Percentiles rank a stretch among this genome's conserved stretches.
Conservation (phyloP, 1,140 invertebrate genomes). For the Papilio dardanus region DNA sequence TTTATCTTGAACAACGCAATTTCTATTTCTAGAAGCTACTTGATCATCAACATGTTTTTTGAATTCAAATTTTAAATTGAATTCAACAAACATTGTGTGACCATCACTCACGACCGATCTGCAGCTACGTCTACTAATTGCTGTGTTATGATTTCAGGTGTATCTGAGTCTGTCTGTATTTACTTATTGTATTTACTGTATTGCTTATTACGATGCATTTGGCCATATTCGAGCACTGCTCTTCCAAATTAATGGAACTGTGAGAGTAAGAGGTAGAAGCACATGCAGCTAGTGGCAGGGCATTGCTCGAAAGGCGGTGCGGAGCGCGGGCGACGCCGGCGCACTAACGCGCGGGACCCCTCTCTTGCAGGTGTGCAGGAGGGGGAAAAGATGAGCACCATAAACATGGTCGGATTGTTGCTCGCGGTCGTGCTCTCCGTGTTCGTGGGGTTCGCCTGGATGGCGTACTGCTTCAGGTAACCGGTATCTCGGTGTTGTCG, state of each 20-base stretch:
- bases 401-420: slow-evolving; percentile 95
- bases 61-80: not conserved
- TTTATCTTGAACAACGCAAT: not conserved
- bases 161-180: slow-evolving; percentile 58
- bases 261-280: not conserved
- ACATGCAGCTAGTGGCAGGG: slow-evolving; percentile 37
- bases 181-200: slow-evolving; percentile 57
- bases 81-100: not conserved
- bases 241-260: slow-evolving; percentile 52
- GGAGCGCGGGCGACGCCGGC: slow-evolving; percentile 69
- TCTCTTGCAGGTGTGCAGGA: slow-evolving; percentile 86
- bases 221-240: slow-evolving; percentile 75
- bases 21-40: not conserved
- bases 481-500: slow-evolving; percentile 78
- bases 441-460: slow-evolving; percentile 96
- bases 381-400: slow-evolving; percentile 92
- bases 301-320: slow-evolving; percentile 66
- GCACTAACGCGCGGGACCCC: slow-evolving; percentile 75
- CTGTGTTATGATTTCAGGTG: slow-evolving; percentile 75
- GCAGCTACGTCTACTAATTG: slow-evolving; percentile 51
- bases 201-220: slow-evolving; percentile 54
- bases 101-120: slow-evolving; percentile 40
- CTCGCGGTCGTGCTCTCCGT: slow-evolving; percentile 93
- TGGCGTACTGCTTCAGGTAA: slow-evolving; percentile 98
- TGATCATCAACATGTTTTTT: not conserved